Percentiles rank a stretch among this genome's conserved stretches.
phyloP scores from a whole-genome alignment of 2,888 invertebrate species.

The Strigamia transsilvanica region DNA sequence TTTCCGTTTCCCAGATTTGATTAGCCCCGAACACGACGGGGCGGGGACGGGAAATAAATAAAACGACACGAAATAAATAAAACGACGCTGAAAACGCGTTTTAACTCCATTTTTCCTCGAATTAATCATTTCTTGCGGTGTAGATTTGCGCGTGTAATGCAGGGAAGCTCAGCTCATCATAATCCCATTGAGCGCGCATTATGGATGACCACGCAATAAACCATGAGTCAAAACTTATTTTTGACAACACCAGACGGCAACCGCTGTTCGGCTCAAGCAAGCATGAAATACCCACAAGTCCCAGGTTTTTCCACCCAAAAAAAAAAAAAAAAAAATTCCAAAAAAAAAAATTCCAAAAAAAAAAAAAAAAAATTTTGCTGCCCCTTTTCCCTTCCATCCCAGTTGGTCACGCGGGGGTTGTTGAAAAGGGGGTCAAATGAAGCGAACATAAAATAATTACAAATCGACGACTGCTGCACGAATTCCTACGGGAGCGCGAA shows the following conservation, averaged over 20 bases:
- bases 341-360: too few relatives aligned
- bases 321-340: too few relatives aligned
- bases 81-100: too few relatives aligned
- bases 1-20: not conserved
- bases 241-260: conserved; percentile 8
- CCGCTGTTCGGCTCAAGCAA: not conserved
- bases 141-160: too few relatives aligned
- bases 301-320: not conserved
- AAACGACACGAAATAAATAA: too few relatives aligned
- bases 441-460: not conserved
- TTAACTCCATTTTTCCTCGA: too few relatives aligned
- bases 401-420: not conserved
- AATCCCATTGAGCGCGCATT: not conserved
- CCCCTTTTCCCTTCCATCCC: not conserved
- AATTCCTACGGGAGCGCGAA: not conserved
- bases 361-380: not conserved
- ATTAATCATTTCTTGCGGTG: too few relatives aligned
- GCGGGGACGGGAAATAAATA: too few relatives aligned
- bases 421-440: not conserved
- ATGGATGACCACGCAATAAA: not conserved
- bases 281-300: conserved; percentile 2
- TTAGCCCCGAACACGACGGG: too few relatives aligned
- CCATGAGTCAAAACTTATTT: conserved; percentile 8
- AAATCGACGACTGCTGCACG: not conserved
- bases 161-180: not conserved